Conservation (phyloP, 2,888 invertebrate species). For the Ceraclea dissimilis region DNA sequence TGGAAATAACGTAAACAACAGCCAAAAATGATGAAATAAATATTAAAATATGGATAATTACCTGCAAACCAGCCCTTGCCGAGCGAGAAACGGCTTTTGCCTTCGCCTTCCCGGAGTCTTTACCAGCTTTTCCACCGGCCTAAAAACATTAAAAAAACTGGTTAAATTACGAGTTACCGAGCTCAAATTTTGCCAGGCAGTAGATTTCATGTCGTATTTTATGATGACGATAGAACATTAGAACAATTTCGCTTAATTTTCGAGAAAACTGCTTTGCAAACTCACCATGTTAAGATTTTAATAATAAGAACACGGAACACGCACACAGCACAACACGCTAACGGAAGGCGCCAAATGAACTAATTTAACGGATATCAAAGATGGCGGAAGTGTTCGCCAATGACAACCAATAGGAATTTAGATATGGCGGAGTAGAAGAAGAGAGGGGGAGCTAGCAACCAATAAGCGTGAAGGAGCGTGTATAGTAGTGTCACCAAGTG, state of each 20-base stretch:
- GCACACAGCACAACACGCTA: conserved; percentile 39
- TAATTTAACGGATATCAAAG: conserved; percentile 35
- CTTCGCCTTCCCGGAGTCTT: conserved; percentile 99
- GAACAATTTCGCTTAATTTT: conserved; percentile 33
- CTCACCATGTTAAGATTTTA: conserved; percentile 52
- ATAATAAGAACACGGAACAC: conserved; percentile 35
- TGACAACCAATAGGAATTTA: conserved; percentile 3
- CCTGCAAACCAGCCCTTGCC: conserved; percentile 97
- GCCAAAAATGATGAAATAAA: conserved; percentile 38
- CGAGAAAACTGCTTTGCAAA: conserved; percentile 44
- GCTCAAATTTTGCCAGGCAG: conserved; percentile 52
- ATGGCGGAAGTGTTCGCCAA: conserved; percentile 35
- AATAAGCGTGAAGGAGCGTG: conserved; percentile 1
- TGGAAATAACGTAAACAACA: not conserved
- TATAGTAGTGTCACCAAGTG: conserved; percentile 13
- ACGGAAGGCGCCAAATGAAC: conserved; percentile 49
- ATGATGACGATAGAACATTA: conserved; percentile 35
- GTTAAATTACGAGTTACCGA: conserved; percentile 50
- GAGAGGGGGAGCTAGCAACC: conserved; percentile 4
- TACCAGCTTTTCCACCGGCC: conserved; percentile 99
- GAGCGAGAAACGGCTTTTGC: conserved; percentile 99
- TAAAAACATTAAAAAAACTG: conserved; percentile 51
- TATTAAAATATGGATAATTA: conserved; percentile 38
- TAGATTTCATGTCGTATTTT: conserved; percentile 37
- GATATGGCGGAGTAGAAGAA: not conserved